phyloP scores from a whole-genome alignment of 2,113 vertebrate species.

The Myrmophylax atrothorax region DNA sequence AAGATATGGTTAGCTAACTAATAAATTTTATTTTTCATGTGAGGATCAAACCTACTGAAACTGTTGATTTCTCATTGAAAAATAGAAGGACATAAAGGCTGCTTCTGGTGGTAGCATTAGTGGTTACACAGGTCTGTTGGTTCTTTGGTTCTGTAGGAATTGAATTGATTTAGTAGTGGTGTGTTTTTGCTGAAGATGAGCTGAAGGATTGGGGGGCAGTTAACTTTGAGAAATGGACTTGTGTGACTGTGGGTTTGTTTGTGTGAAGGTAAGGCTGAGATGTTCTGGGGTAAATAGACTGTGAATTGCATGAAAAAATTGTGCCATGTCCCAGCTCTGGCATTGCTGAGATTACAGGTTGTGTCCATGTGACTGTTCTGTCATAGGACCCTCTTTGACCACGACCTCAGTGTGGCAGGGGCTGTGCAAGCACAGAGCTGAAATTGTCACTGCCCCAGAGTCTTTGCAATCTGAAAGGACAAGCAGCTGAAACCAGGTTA shows the following conservation, averaged over 20 bases:
- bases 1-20: background rate
- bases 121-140: background rate
- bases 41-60: background rate
- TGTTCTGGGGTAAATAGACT: background rate
- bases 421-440: background rate
- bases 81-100: background rate
- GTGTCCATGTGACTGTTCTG: background rate
- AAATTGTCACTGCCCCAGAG: background rate
- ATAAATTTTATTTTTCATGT: background rate
- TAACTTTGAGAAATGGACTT: background rate
- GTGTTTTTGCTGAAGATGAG: background rate
- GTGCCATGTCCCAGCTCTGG: background rate
- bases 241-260: background rate
- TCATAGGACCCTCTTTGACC: slow-evolving; percentile 13
- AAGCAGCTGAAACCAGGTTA: background rate
- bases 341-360: background rate
- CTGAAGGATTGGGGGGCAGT: background rate
- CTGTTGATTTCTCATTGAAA: background rate
- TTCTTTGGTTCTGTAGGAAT: background rate
- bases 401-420: background rate
- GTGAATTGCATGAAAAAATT: background rate
- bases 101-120: background rate
- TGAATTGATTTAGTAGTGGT: background rate
- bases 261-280: background rate
- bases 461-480: background rate